Base-by-base conservation (phyloP, 2,888 invertebrate genomes). In the Nycteola revayana region DNA sequence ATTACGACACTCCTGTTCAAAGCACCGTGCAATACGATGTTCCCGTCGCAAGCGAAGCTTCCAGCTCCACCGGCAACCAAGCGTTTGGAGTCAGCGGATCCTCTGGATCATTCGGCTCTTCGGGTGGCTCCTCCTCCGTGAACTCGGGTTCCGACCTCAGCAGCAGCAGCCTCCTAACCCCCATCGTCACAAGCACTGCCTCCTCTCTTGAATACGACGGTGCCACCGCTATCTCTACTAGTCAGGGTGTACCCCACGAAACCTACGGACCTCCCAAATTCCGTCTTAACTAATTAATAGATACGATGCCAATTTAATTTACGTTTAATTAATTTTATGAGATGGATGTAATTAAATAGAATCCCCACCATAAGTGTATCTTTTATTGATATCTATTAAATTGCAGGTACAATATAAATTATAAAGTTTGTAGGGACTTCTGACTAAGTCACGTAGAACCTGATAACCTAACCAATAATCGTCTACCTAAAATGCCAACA, bases 201-300 rank as follows among this genome's bases (percentile, higher is more conserved):
- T 51, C 61, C 8, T 53, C 43, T 50, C 2, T 47, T 43, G 52
- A 48, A 29, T 75, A 54, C 31, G 68, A 69, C 7, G 51, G 53
- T 24, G 28, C 56, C 23, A 73, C 60, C 46, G 46, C 62, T n/a
- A 60, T 83, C 36, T 66, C 79, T 27, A 73, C 82, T 68, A 79
- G 75, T 72, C 87, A 86, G 58, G 82, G 84, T 32, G 56, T 86
- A 26, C 87, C 88, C 28, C 79, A 86, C 41, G 78, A 83, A 74
- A 68, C 74, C 18, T 88, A 87, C 40, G 87, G 87, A 50, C 50
- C 68, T 43, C 86, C 87, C 24, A 75, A 74, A 40, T 88, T 84
- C 67, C 76, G 77, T 54, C 47, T 35, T 32, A 38, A 59, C 14
- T 60, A 62, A 38, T 51, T 49, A 35, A 29, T 32, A 26, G 18